Percentiles rank a stretch among this genome's conserved stretches.
These are phyloP conservation scores for Apodemia zela DNA, from an alignment of 2,888 invertebrate species.

Conservation along the genomic window DNA sequence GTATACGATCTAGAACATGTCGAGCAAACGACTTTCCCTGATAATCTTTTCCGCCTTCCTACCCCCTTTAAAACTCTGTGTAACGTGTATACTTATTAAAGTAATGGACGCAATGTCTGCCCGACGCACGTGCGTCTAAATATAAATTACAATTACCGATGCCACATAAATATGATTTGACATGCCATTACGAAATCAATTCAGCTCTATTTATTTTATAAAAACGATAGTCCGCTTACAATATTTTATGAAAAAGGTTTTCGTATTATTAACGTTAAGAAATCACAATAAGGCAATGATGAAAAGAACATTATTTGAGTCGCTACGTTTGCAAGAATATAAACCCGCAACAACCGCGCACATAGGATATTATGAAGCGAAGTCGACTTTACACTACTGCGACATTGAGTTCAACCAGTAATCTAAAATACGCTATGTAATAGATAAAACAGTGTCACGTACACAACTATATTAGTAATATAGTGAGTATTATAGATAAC, in stretches of 20 bases:
- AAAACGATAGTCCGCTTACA: no score
- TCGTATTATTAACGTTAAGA: not conserved
- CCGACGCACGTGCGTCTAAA: no score
- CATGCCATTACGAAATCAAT: no score
- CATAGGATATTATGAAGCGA: not conserved
- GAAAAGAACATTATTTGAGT: not conserved
- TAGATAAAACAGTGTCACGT: conserved; percentile 15
- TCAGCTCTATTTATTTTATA: no score
- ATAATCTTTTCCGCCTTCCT: no score
- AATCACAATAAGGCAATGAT: not conserved
- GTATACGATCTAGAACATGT: no score
- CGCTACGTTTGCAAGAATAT: not conserved
- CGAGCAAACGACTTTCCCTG: no score
- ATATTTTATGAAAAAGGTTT: not conserved
- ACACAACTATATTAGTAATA: conserved; percentile 7
- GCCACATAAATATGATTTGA: no score
- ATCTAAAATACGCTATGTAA: conserved; percentile 11
- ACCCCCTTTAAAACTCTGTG: no score
- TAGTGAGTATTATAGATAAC: conserved; percentile 12
- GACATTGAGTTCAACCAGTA: conserved; percentile 2
- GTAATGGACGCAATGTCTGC: no score
- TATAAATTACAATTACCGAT: no score
- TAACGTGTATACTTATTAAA: no score
- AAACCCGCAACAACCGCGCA: conserved; percentile 1
- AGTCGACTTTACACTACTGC: not conserved